Evolutionary conservation across 2,888 invertebrate species (phyloP).

Genomic region (Gastrophysa polygoni): DNA sequence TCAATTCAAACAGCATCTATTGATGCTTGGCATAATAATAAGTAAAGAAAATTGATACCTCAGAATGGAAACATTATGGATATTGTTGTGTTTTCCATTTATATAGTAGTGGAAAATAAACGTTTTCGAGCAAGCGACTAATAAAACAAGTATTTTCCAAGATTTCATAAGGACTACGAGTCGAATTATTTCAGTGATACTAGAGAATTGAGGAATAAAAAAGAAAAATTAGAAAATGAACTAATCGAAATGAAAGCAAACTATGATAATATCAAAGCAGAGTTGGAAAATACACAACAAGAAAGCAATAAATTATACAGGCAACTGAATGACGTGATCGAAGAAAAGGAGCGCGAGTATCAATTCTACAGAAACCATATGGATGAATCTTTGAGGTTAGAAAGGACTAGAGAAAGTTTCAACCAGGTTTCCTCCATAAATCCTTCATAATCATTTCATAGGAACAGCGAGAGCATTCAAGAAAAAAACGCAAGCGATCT

Average conservation of each 20-base stretch:
- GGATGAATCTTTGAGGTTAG: constrained; percentile 33
- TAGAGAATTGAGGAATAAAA: constrained; percentile 21
- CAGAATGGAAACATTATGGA: too few relatives aligned
- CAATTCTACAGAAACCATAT: constrained; percentile 32
- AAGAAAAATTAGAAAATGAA: constrained; percentile 32
- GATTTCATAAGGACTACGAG: too few relatives aligned
- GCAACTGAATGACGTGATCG: constrained; percentile 29
- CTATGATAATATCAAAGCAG: constrained; percentile 16
- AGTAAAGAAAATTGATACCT: too few relatives aligned
- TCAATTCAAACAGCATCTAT: too few relatives aligned
- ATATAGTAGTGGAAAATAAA: too few relatives aligned
- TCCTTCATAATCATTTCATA: constrained; percentile 15
- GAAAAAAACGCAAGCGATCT: constrained; percentile 36
- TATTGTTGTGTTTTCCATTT: too few relatives aligned
- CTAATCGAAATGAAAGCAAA: constrained; percentile 16
- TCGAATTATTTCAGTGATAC: constrained; percentile 31
- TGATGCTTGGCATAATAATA: too few relatives aligned
- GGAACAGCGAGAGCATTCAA: constrained; percentile 34
- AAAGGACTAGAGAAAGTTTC: too few relatives aligned
- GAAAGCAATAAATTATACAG: constrained; percentile 26
- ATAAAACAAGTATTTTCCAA: too few relatives aligned
- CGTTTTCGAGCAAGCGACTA: too few relatives aligned
- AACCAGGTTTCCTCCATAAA: too few relatives aligned
- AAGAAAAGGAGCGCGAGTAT: constrained; percentile 35
- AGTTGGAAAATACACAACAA: constrained; percentile 8